Evolutionary conservation across 1,140 invertebrate genomes (phyloP).

Genomic region (Drosophila pachea): DNA sequence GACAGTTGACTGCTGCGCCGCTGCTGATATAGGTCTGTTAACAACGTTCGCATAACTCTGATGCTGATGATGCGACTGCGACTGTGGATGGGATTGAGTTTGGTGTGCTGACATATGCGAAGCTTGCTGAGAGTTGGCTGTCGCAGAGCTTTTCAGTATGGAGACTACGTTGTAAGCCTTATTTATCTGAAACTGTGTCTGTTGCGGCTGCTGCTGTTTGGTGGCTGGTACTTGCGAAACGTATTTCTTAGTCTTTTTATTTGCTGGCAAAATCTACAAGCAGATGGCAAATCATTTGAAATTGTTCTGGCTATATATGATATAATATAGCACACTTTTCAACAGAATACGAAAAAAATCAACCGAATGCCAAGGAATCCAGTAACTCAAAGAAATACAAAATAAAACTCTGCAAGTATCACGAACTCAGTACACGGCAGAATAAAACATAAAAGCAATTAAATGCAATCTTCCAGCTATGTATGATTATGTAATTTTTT

Average conservation of each 20-base stretch:
- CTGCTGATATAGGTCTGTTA: constrained; percentile 35
- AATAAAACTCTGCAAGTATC: neutral
- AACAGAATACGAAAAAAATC: neutral
- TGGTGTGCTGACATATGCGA: constrained; percentile 7
- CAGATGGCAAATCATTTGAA: constrained; percentile 28
- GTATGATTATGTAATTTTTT: no score
- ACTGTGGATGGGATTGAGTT: constrained; percentile 1
- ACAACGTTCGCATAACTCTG: constrained; percentile 58
- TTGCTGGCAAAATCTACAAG: constrained; percentile 66
- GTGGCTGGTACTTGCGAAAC: constrained; percentile 29
- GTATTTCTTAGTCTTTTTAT: constrained; percentile 68
- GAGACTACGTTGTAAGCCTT: constrained; percentile 62
- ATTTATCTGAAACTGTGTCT: constrained; percentile 62
- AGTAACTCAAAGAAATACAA: constrained; percentile 4
- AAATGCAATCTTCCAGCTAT: no score
- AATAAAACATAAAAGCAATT: no score
- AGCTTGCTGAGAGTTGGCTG: constrained; percentile 35
- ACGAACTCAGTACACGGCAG: neutral
- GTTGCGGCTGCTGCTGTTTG: constrained; percentile 39
- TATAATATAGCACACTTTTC: neutral
- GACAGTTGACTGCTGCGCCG: constrained; percentile 48
- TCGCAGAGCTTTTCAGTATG: constrained; percentile 43
- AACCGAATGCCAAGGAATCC: constrained; percentile 1
- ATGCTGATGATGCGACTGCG: constrained; percentile 37
- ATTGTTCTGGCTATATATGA: neutral